A percentile compares a stretch with the other conserved stretches of the same genome.
phyloP scores from a whole-genome alignment of 2,113 vertebrate genomes.

The Elgaria multicarinata region DNA sequence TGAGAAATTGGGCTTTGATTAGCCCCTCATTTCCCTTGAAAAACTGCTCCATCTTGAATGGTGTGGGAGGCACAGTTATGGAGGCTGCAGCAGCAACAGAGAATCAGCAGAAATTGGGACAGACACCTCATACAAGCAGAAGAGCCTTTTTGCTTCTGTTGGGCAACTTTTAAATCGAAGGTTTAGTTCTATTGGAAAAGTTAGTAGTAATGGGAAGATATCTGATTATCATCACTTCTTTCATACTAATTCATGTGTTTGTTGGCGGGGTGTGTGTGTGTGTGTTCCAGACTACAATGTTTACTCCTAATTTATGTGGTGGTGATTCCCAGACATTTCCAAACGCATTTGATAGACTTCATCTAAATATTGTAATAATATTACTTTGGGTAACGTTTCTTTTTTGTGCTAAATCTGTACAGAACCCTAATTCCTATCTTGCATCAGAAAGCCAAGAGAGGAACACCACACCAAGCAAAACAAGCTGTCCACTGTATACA shows the following conservation, averaged over 20 bases:
- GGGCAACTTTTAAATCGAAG: too few relatives aligned
- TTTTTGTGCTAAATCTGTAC: slow-evolving; percentile 63
- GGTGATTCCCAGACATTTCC: slow-evolving; percentile 25
- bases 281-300: not conserved
- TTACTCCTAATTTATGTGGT: not conserved
- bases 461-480: slow-evolving; percentile 98
- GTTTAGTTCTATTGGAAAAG: too few relatives aligned
- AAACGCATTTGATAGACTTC: slow-evolving; percentile 35
- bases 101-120: too few relatives aligned
- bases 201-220: not conserved
- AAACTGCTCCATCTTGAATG: too few relatives aligned
- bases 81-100: too few relatives aligned
- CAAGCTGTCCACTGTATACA: slow-evolving; percentile 99
- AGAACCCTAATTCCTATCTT: slow-evolving; percentile 98
- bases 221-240: not conserved
- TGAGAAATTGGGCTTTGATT: too few relatives aligned
- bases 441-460: slow-evolving; percentile 98
- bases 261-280: too few relatives aligned
- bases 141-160: too few relatives aligned
- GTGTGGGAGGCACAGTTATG: too few relatives aligned
- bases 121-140: too few relatives aligned
- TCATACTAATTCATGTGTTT: not conserved
- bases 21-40: too few relatives aligned
- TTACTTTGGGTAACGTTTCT: slow-evolving; percentile 39
- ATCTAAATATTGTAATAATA: not conserved